These are phyloP conservation scores for Syrrhaptes paradoxus DNA, from an alignment of 2,113 vertebrate genomes.

Conservation along the genomic window DNA sequence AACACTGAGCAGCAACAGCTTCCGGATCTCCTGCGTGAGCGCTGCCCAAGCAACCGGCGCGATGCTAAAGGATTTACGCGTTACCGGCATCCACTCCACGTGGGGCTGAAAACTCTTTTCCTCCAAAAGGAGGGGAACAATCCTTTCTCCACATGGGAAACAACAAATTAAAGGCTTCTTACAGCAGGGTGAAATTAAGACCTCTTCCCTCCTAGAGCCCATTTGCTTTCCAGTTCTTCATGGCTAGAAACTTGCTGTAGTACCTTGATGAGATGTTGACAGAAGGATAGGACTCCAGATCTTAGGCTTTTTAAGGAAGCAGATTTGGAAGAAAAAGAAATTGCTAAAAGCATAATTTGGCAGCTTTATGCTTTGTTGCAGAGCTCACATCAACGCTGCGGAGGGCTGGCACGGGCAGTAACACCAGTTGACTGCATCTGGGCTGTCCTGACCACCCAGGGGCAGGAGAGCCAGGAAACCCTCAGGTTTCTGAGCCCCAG, in stretches of 20 bases:
- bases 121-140: neutral
- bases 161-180: neutral
- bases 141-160: neutral
- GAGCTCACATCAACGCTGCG: neutral
- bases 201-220: neutral
- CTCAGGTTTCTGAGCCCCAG: neutral
- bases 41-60: neutral
- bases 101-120: neutral
- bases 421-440: neutral
- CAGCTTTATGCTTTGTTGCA: neutral
- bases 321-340: neutral
- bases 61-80: fast-evolving
- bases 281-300: neutral
- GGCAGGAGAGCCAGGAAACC: neutral
- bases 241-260: neutral
- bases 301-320: neutral
- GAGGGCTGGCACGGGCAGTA: neutral
- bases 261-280: fast-evolving
- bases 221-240: neutral
- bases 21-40: neutral
- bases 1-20: neutral
- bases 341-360: neutral
- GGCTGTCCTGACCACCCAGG: neutral
- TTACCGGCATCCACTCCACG: fast-evolving
- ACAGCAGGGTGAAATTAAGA: neutral